These are phyloP conservation scores for Bombus pascuorum DNA, from an alignment of 1,140 invertebrate genomes.

Conservation along the genomic window DNA sequence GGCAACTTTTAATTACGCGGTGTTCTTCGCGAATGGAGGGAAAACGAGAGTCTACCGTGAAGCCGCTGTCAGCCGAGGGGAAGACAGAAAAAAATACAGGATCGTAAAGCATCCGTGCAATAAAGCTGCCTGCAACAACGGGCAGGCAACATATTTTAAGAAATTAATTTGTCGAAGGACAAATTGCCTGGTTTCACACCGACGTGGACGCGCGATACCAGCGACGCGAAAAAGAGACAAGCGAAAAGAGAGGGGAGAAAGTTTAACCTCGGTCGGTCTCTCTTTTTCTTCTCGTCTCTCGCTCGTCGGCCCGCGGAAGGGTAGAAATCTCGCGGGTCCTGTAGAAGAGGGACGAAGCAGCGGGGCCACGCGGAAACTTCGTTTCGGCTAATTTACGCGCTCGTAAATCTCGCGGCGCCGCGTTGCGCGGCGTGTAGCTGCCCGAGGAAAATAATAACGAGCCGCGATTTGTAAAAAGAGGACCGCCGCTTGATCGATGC, in stretches of 20 bases:
- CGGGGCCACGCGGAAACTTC: constrained; percentile 51
- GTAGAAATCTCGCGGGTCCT: constrained; percentile 25
- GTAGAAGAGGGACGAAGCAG: neutral
- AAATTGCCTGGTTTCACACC: constrained; percentile 66
- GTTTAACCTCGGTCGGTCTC: constrained; percentile 48
- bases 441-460: constrained; percentile 56
- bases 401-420: constrained; percentile 68
- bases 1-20: constrained; percentile 68
- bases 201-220: constrained; percentile 29
- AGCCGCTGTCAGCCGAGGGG: constrained; percentile 3
- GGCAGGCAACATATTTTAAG: constrained; percentile 70
- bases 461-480: constrained; percentile 38
- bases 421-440: constrained; percentile 17
- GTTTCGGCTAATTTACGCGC: constrained; percentile 71
- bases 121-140: constrained; percentile 68
- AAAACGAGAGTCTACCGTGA: neutral
- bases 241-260: neutral
- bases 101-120: constrained; percentile 70
- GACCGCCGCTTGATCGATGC: neutral
- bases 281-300: constrained; percentile 8
- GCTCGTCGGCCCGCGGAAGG: constrained; percentile 7
- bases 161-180: constrained; percentile 78
- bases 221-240: neutral
- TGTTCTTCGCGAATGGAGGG: neutral
- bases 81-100: constrained; percentile 55